Percentiles rank a stretch among this genome's conserved stretches.
Evolutionary conservation across 2,113 vertebrate genomes (phyloP).

Genomic region (Poeciliopsis turrubarensis): DNA sequence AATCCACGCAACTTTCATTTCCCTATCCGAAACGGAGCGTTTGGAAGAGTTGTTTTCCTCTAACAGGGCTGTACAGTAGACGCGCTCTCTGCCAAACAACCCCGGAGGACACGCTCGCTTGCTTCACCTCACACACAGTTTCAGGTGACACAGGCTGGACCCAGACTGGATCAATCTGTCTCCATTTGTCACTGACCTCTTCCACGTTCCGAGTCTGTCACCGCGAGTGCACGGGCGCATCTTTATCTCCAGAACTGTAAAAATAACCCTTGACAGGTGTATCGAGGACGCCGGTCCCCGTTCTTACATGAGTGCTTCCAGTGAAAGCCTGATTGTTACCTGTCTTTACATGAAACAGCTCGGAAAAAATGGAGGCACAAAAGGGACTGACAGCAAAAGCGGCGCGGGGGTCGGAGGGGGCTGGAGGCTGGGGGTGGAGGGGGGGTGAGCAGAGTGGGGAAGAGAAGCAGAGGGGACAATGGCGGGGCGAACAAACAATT

Average conservation of each 20-base stretch:
- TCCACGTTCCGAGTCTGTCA: constrained; percentile 14
- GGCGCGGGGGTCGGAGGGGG: neutral
- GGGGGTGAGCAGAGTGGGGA: neutral
- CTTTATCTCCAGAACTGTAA: constrained; percentile 36
- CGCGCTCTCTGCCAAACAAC: neutral
- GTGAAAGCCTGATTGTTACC: constrained; percentile 62
- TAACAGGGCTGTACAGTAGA: neutral
- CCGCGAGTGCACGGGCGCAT: constrained; percentile 19
- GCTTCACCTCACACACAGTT: constrained; percentile 19
- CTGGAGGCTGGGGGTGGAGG: no score
- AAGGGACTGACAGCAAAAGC: constrained; percentile 21
- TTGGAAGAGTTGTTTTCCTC: neutral
- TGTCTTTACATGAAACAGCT: constrained; percentile 52
- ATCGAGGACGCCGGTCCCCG: constrained; percentile 40
- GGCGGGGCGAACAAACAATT: neutral
- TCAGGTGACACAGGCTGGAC: constrained; percentile 72
- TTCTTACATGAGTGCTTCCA: constrained; percentile 47
- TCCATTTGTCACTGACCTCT: constrained; percentile 73
- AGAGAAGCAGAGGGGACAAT: constrained; percentile 1
- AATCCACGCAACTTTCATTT: neutral
- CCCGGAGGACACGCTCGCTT: constrained; percentile 3
- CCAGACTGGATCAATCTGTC: constrained; percentile 79
- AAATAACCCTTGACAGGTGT: constrained; percentile 53
- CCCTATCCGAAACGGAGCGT: neutral
- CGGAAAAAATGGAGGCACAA: constrained; percentile 43